phyloP scores from a whole-genome alignment of 2,113 vertebrate species.

The Phalacrocorax pelagicus region DNA sequence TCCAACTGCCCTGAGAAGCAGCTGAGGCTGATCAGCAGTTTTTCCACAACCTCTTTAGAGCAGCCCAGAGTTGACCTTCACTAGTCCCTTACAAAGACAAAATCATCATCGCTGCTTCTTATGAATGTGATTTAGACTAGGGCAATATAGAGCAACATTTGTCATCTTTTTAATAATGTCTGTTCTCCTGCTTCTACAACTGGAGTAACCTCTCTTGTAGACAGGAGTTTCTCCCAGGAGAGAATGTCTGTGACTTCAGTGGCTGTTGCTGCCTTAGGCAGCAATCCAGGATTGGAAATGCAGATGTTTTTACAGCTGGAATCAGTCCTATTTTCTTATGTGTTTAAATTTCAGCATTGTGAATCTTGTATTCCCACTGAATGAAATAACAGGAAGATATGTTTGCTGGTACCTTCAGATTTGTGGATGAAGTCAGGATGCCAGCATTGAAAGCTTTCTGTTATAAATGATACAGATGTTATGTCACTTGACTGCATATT shows the following conservation, averaged over 20 bases:
- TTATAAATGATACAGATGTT: neutral
- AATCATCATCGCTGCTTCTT: too few species aligned
- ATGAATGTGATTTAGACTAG: neutral
- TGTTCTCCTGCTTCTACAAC: neutral
- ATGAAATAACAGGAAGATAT: neutral
- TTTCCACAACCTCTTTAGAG: too few species aligned
- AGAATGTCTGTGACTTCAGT: neutral
- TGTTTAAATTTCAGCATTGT: neutral
- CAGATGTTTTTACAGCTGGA: neutral
- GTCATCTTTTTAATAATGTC: neutral
- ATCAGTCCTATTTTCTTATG: neutral
- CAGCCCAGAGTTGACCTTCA: too few species aligned
- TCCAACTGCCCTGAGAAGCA: neutral
- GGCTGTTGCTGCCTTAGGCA: neutral
- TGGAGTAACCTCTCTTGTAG: neutral
- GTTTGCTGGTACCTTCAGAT: neutral
- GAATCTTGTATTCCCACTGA: neutral
- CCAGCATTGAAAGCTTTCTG: neutral
- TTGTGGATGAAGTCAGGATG: neutral
- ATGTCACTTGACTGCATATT: neutral
- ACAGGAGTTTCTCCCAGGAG: neutral
- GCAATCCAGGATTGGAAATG: neutral
- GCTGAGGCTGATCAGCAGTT: neutral
- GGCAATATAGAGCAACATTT: neutral
- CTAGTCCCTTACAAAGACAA: too few species aligned